Evolutionary conservation across 2,888 invertebrate genomes (phyloP).

Genomic region (Volucella inanis): DNA sequence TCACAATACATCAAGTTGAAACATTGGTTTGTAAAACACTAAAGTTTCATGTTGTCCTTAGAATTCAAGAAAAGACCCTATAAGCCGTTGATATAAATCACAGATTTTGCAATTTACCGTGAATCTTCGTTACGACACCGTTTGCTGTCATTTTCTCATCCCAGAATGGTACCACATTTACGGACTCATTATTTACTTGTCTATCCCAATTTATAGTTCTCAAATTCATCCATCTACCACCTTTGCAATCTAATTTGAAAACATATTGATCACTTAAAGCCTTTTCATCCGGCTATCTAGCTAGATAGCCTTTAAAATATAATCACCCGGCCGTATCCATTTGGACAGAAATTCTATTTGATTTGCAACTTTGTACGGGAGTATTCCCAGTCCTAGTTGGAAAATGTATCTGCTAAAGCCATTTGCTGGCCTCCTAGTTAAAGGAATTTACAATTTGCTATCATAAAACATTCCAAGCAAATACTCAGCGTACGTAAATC

Average conservation of each 20-base stretch:
- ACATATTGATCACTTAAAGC: conserved; percentile 15
- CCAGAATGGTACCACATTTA: too few relatives aligned
- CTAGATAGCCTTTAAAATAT: conserved; percentile 39
- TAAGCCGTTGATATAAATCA: too few relatives aligned
- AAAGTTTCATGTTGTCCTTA: too few relatives aligned
- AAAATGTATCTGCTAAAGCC: background rate
- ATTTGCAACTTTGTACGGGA: background rate
- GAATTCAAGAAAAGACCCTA: too few relatives aligned
- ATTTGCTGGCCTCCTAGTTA: conserved; percentile 5
- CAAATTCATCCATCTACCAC: background rate
- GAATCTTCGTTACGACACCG: too few relatives aligned
- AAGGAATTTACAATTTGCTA: conserved; percentile 54
- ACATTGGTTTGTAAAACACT: too few relatives aligned
- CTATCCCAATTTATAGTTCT: background rate
- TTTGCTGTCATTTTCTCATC: too few relatives aligned
- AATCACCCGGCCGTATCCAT: background rate
- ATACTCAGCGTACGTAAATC: conserved; percentile 38
- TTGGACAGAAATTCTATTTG: conserved; percentile 48
- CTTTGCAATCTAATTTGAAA: background rate
- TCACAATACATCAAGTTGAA: too few relatives aligned
- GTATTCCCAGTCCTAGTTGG: background rate
- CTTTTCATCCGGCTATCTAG: background rate
- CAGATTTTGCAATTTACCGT: too few relatives aligned
- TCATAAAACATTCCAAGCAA: conserved; percentile 42
- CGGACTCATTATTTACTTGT: too few relatives aligned